phyloP scores from a whole-genome alignment of 2,888 invertebrate species.

The Drosophila acutilabella region DNA sequence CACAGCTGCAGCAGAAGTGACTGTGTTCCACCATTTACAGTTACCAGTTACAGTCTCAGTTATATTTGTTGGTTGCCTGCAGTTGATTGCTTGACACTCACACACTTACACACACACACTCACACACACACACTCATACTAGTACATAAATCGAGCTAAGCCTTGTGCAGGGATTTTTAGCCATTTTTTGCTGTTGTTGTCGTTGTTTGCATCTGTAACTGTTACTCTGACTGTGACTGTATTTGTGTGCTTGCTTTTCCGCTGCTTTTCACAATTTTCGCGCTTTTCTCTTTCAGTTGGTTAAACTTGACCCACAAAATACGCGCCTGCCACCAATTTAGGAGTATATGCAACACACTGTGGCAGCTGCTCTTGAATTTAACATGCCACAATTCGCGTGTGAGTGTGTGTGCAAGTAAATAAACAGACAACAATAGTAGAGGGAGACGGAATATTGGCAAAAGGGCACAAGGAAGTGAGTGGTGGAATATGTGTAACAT shows the following conservation, averaged over 20 bases:
- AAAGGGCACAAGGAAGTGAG: background rate
- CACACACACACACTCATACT: background rate
- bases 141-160: conserved; percentile 13
- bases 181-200: conserved; percentile 21
- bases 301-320: conserved; percentile 76
- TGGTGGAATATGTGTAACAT: background rate
- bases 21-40: conserved; percentile 34
- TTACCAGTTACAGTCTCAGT: conserved; percentile 39
- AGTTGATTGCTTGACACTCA: conserved; percentile 25
- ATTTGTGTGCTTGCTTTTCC: conserved; percentile 17
- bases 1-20: conserved; percentile 25
- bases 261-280: conserved; percentile 42
- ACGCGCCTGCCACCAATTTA: background rate
- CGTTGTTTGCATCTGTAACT: conserved; percentile 8
- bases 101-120: conserved; percentile 25
- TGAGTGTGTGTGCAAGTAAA: background rate
- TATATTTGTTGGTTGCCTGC: conserved; percentile 45
- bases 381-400: conserved; percentile 1
- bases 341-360: conserved; percentile 16
- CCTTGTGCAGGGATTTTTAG: conserved; percentile 43
- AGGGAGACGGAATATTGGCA: background rate
- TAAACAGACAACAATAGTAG: background rate
- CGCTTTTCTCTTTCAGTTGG: conserved; percentile 42
- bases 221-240: background rate
- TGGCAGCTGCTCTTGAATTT: conserved; percentile 5